A percentile compares a stretch with the other conserved stretches of the same genome.
phyloP scores from a whole-genome alignment of 2,797 vertebrate species.

The Heteromormyrus szaboi region DNA sequence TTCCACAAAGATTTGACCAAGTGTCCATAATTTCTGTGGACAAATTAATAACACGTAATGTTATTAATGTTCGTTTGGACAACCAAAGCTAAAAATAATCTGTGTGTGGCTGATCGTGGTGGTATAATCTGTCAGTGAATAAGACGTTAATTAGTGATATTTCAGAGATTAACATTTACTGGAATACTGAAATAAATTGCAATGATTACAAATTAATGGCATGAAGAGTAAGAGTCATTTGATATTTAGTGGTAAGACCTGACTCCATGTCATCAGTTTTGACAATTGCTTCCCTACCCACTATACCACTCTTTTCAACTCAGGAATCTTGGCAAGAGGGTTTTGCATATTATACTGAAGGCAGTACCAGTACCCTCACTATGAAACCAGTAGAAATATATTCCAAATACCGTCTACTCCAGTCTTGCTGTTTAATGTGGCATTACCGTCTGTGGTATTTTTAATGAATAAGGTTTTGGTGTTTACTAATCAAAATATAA shows the following conservation, averaged over 20 bases:
- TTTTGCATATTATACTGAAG: neutral
- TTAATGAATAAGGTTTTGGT: neutral
- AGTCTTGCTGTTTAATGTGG: neutral
- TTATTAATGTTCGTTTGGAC: neutral
- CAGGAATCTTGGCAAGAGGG: neutral
- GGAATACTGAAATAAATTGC: neutral
- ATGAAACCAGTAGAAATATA: neutral
- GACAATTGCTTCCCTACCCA: neutral
- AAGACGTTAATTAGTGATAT: neutral
- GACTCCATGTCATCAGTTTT: neutral
- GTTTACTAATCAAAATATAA: neutral
- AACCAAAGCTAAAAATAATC: neutral
- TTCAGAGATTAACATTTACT: neutral
- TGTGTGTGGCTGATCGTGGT: neutral
- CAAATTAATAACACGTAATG: neutral
- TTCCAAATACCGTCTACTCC: neutral
- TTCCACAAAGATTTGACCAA: neutral
- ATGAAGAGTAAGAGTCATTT: neutral
- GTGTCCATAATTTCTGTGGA: neutral
- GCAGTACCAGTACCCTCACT: neutral
- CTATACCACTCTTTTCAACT: neutral
- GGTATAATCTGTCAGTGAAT: neutral
- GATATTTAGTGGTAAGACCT: neutral
- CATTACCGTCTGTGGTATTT: neutral
- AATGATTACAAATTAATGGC: neutral